phyloP scores from a whole-genome alignment of 2,113 vertebrate species.

The Charina bottae region DNA sequence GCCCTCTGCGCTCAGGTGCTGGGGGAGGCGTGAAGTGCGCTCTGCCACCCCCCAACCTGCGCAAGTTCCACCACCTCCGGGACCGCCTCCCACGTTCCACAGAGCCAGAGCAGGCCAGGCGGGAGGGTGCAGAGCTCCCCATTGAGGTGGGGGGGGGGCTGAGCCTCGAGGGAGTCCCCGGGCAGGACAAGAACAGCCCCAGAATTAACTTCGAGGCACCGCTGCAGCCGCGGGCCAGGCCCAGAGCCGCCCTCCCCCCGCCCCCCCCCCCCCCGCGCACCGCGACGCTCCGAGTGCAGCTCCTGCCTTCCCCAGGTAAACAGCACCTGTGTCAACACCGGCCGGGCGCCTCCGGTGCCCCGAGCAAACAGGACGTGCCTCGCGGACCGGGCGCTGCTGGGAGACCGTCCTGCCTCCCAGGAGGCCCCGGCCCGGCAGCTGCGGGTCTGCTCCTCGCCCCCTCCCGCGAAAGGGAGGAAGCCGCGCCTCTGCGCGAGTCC shows the following conservation, averaged over 20 bases:
- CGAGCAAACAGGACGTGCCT: background rate
- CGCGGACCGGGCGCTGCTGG: background rate
- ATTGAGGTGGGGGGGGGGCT: background rate
- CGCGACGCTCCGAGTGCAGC: background rate
- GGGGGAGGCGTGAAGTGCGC: too few relatives aligned
- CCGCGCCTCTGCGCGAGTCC: background rate
- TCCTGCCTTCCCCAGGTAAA: background rate
- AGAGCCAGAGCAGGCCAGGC: background rate
- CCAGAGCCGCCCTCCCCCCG: too few relatives aligned
- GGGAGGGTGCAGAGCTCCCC: background rate
- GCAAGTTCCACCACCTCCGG: background rate
- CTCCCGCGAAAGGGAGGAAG: background rate
- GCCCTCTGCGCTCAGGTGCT: too few relatives aligned
- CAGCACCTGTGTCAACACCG: conserved; percentile 29
- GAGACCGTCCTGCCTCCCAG: background rate
- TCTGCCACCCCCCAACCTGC: too few relatives aligned
- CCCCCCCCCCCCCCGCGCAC: too few relatives aligned
- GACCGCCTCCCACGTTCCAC: background rate
- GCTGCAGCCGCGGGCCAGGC: too few relatives aligned
- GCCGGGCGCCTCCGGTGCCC: background rate
- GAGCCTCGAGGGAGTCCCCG: background rate
- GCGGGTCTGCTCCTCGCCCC: background rate
- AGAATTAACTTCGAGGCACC: background rate
- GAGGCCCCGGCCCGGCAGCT: background rate
- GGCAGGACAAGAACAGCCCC: background rate